Conservation (phyloP, 2,113 vertebrate species). For the Progne subis region DNA sequence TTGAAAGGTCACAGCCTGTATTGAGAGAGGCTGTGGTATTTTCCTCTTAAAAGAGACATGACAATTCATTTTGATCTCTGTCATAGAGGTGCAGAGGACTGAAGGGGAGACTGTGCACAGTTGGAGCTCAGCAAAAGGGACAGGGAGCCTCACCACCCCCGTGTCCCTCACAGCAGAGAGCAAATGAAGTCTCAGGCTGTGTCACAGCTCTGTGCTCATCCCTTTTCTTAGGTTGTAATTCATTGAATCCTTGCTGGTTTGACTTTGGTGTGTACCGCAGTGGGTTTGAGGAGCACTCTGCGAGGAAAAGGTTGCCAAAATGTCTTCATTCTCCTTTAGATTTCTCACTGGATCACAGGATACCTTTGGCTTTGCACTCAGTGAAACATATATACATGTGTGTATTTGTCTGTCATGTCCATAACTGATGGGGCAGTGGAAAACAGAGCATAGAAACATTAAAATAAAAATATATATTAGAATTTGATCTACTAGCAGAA, state of each 20-base stretch:
- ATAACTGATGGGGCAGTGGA: neutral
- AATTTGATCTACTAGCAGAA: neutral
- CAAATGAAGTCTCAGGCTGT: neutral
- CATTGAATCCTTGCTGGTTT: neutral
- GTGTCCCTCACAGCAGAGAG: neutral
- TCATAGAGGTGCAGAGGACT: neutral
- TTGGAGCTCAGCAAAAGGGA: neutral
- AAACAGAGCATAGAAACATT: neutral
- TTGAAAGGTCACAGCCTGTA: slow-evolving; percentile 52
- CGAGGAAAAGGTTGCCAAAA: neutral
- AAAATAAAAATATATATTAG: neutral
- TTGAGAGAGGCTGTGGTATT: slow-evolving; percentile 9
- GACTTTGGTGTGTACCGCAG: neutral
- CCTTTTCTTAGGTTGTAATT: neutral
- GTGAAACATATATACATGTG: rapidly evolving
- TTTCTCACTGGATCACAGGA: neutral
- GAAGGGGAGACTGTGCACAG: neutral
- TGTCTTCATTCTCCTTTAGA: neutral
- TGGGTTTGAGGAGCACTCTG: neutral
- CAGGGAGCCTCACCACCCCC: neutral
- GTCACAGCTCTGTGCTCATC: neutral
- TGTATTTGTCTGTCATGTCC: neutral
- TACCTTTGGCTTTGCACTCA: neutral
- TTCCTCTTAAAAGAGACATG: neutral
- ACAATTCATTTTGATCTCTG: slow-evolving; percentile 22